These are phyloP conservation scores for Rotaria magnacalcarata DNA, from an alignment of 2,888 invertebrate genomes.

Conservation along the genomic window DNA sequence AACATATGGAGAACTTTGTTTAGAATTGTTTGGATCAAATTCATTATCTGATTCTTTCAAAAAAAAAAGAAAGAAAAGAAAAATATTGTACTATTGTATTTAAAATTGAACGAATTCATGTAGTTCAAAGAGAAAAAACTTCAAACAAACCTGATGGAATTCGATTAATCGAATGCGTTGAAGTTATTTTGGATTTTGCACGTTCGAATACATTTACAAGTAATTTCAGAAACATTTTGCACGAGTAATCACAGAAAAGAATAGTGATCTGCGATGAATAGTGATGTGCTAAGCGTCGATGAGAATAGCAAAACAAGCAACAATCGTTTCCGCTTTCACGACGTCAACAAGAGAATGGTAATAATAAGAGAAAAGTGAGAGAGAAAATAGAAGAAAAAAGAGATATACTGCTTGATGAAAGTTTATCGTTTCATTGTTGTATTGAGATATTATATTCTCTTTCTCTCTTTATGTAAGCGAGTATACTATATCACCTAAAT, in stretches of 20 bases:
- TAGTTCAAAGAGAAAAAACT: background rate
- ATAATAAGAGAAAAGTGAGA: background rate
- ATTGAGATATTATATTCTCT: conserved; percentile 10
- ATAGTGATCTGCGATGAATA: background rate
- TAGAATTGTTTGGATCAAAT: background rate
- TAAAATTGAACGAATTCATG: background rate
- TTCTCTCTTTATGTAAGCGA: conserved; percentile 2
- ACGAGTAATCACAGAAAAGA: background rate
- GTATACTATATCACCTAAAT: background rate
- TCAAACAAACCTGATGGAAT: background rate
- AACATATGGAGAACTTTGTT: background rate
- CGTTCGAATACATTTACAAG: background rate
- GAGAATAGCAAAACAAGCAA: background rate
- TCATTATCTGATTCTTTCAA: background rate
- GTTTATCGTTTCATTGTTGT: background rate
- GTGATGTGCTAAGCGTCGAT: background rate
- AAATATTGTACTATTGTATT: background rate
- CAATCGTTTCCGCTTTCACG: background rate
- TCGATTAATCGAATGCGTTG: background rate
- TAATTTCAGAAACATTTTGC: background rate
- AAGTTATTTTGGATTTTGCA: background rate
- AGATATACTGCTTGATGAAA: conserved; percentile 15
- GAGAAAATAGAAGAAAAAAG: background rate
- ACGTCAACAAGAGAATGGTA: background rate
- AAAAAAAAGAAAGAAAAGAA: background rate